These are phyloP conservation scores for Bombylius discolor DNA, from an alignment of 2,888 invertebrate genomes.

Conservation along the genomic window DNA sequence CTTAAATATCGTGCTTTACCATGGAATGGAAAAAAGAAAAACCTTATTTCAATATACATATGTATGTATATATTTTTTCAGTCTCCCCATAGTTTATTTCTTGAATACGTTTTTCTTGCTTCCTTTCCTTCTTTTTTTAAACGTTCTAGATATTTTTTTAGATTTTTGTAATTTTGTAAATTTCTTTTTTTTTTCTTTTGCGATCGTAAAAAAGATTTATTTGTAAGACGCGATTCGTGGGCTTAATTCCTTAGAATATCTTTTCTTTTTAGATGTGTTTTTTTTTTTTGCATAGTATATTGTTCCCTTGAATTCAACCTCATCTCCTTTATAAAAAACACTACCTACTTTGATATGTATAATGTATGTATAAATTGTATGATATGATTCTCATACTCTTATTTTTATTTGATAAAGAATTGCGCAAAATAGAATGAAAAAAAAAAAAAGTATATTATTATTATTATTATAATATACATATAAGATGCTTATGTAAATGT, in stretches of 20 bases:
- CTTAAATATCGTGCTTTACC: no score
- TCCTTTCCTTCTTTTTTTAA: conserved; percentile 6
- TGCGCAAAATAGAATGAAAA: conserved; percentile 12
- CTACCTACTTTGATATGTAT: not conserved
- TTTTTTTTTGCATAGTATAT: not conserved
- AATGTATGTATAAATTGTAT: not conserved
- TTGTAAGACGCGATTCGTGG: conserved; percentile 17
- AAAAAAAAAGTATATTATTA: not conserved
- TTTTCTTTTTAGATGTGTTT: not conserved
- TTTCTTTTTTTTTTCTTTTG: conserved; percentile 12
- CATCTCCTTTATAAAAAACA: not conserved
- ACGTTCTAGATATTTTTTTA: conserved; percentile 1
- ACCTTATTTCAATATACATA: no score
- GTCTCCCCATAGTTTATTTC: conserved; percentile 13
- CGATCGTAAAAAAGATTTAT: conserved; percentile 16
- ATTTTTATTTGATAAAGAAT: conserved; percentile 5
- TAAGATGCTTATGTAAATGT: conserved; percentile 14
- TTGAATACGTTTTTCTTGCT: conserved; percentile 13
- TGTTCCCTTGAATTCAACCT: conserved; percentile 1
- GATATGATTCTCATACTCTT: not conserved
- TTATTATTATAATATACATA: not conserved
- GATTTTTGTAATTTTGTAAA: not conserved
- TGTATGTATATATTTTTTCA: no score
- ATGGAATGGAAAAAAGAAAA: no score
- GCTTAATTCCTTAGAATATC: conserved; percentile 10